Conservation (phyloP, 1,140 invertebrate species). For the Sesamia nonagrioides region DNA sequence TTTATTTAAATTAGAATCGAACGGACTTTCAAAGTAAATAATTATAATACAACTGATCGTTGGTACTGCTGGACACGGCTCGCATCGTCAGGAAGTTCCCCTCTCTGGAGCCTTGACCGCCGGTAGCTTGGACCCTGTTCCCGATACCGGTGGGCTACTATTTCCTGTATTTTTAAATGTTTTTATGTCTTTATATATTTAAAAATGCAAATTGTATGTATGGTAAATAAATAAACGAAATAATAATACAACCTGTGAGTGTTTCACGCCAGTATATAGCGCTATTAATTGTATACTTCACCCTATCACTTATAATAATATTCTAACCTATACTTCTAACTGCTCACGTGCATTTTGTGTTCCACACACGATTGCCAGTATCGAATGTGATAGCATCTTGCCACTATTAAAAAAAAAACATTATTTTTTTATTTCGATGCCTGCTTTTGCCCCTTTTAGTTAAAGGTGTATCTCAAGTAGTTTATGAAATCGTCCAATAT, state of each 20-base stretch:
- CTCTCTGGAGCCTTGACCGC: no score
- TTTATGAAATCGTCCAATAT: conserved; percentile 82
- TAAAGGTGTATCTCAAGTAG: conserved; percentile 63
- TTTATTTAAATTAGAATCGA: not conserved
- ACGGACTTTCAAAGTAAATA: not conserved
- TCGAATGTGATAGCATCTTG: conserved; percentile 83
- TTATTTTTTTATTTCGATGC: conserved; percentile 61
- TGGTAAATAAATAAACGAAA: no score
- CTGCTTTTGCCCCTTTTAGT: conserved; percentile 66
- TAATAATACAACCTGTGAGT: no score
- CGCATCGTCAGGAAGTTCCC: no score
- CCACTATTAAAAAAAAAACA: conserved; percentile 62
- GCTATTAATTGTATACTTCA: not conserved
- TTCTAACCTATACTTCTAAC: conserved; percentile 50
- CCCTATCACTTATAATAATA: conserved; percentile 3
- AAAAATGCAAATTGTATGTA: no score
- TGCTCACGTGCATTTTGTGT: conserved; percentile 71
- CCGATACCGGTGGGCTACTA: no score
- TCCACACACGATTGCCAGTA: conserved; percentile 67
- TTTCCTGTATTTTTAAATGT: no score
- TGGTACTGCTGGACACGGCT: no score
- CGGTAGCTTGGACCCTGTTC: no score
- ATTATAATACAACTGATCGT: no score
- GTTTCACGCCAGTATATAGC: conserved; percentile 15
- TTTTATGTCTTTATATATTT: no score